Evolutionary conservation across 1,140 invertebrate genomes (phyloP).

Genomic region (Leptinotarsa defecta): DNA sequence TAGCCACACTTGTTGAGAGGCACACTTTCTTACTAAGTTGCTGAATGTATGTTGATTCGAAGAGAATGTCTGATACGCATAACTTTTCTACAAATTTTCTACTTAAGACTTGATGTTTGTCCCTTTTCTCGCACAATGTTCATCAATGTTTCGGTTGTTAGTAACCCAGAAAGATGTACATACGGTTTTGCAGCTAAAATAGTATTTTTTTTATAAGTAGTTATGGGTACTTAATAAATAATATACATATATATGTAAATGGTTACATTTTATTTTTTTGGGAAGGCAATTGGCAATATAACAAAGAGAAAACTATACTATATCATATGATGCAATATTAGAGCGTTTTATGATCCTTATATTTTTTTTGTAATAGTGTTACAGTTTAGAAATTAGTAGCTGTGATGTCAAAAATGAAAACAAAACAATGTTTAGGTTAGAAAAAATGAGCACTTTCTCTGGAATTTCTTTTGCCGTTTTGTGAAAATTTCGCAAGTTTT

Average conservation of each 20-base stretch:
- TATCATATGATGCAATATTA: conserved; percentile 32
- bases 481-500: conserved; percentile 11
- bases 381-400: conserved; percentile 46
- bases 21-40: no score
- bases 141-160: conserved; percentile 9
- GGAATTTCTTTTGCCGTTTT: conserved; percentile 4
- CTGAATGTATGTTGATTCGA: neutral
- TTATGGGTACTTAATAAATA: conserved; percentile 40
- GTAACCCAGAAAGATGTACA: conserved; percentile 26
- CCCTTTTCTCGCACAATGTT: conserved; percentile 28
- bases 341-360: conserved; percentile 4
- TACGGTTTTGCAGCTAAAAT: conserved; percentile 41
- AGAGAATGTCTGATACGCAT: conserved; percentile 4
- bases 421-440: conserved; percentile 31
- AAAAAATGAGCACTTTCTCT: conserved; percentile 17
- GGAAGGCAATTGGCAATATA: conserved; percentile 27
- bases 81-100: conserved; percentile 32
- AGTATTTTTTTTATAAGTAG: conserved; percentile 43
- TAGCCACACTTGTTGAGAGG: no score
- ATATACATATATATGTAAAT: conserved; percentile 33
- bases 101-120: conserved; percentile 25
- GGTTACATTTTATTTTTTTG: conserved; percentile 32
- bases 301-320: conserved; percentile 20
- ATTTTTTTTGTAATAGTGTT: conserved; percentile 44
- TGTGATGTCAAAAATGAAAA: conserved; percentile 44